phyloP scores from a whole-genome alignment of 2,113 vertebrate species.

The Poeciliopsis retropinna region DNA sequence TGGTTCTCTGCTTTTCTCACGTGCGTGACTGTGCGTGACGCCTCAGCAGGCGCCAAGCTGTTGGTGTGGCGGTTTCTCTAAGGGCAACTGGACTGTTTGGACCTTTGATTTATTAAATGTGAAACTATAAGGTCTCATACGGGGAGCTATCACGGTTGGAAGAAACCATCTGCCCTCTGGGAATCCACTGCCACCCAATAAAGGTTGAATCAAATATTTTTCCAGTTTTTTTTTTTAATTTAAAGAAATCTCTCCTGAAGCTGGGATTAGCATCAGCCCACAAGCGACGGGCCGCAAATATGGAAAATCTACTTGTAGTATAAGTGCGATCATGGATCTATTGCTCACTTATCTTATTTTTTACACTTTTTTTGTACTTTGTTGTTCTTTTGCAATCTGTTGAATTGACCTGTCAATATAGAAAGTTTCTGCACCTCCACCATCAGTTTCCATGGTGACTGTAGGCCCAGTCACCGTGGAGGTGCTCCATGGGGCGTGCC shows the following conservation, averaged over 20 bases:
- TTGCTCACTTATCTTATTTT: too few relatives aligned
- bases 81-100: not conserved
- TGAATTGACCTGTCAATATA: not conserved
- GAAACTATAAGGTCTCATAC: conserved; percentile 26
- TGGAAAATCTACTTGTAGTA: not conserved
- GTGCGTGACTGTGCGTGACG: not conserved
- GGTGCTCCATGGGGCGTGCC: not conserved
- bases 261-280: not conserved
- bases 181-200: not conserved
- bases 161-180: conserved; percentile 29
- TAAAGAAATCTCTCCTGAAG: not conserved
- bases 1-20: not conserved
- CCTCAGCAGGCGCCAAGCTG: not conserved
- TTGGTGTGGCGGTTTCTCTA: not conserved
- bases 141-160: conserved; percentile 20
- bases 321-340: not conserved
- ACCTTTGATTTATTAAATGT: conserved; percentile 10
- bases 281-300: not conserved
- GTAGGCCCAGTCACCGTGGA: not conserved
- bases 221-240: too few relatives aligned
- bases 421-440: not conserved
- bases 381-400: not conserved
- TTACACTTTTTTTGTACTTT: not conserved
- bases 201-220: not conserved
- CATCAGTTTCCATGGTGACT: not conserved